phyloP scores from a whole-genome alignment of 30 jellyfish, hydroid and myxozoan genomes.

The Hydractinia symbiolongicarpus region DNA sequence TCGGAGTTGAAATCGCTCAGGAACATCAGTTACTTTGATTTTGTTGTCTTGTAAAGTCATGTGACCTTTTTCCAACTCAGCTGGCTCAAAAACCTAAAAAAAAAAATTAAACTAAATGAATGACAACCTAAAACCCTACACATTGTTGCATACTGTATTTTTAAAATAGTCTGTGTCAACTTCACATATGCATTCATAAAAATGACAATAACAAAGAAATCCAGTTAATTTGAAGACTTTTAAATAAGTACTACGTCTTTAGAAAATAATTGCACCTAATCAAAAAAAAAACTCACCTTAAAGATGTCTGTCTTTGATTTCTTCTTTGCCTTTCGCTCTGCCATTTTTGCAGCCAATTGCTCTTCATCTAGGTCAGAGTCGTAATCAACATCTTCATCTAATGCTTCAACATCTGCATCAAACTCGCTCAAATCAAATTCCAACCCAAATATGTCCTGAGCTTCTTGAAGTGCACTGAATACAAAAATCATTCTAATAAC shows the following conservation, averaged over 20 bases:
- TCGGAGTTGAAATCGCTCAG: slow-evolving; percentile 95
- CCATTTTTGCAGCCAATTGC: slow-evolving; percentile 32
- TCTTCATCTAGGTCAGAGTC: slow-evolving; percentile 69
- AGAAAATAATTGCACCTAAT: background rate
- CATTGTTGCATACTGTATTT: too few species aligned
- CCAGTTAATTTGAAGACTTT: background rate
- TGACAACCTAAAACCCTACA: too few species aligned
- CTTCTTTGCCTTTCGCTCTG: slow-evolving; percentile 41
- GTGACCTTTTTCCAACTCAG: slow-evolving; percentile 87
- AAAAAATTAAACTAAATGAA: too few species aligned
- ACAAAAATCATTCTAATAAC: background rate
- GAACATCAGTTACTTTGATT: slow-evolving; percentile 71
- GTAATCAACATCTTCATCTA: slow-evolving; percentile 52
- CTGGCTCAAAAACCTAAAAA: slow-evolving; percentile 78
- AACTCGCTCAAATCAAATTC: slow-evolving; percentile 92
- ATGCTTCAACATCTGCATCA: slow-evolving; percentile 77
- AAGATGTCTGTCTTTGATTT: slow-evolving; percentile 69
- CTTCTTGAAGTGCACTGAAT: slow-evolving; percentile 92
- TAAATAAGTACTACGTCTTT: background rate
- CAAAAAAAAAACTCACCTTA: slow-evolving; percentile 30
- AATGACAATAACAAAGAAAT: background rate
- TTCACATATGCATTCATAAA: background rate
- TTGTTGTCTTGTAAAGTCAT: slow-evolving; percentile 74
- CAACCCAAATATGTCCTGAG: slow-evolving; percentile 97
- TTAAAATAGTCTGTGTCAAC: too few species aligned